Conservation (phyloP, 30 jellyfish, hydroid and myxozoan genomes). For the Hydra vulgaris region DNA sequence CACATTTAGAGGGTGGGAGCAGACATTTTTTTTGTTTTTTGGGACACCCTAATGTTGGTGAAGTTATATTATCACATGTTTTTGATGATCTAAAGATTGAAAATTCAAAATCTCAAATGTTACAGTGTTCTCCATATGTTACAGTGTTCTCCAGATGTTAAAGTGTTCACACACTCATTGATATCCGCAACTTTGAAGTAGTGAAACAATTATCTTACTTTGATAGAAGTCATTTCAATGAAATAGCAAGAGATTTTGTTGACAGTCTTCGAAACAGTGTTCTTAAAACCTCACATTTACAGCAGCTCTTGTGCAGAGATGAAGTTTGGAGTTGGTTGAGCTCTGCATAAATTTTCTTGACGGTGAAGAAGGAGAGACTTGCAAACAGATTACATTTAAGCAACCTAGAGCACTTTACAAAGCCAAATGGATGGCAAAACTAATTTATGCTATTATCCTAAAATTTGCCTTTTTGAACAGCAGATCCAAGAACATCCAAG, state of each 20-base stretch:
- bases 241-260: background rate
- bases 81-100: background rate
- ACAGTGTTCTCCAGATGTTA: background rate
- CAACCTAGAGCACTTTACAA: background rate
- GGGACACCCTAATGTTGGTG: too few relatives aligned
- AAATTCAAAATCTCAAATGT: background rate
- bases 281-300: background rate
- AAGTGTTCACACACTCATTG: too few relatives aligned
- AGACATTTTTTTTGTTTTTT: too few relatives aligned
- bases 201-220: background rate
- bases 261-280: background rate
- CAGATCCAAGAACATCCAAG: background rate
- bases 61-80: background rate
- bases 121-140: background rate
- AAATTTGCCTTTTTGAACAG: background rate
- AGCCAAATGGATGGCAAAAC: background rate
- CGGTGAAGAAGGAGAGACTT: too few relatives aligned
- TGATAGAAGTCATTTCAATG: background rate
- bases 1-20: too few relatives aligned
- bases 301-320: background rate
- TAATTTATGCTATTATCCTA: background rate
- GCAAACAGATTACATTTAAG: too few relatives aligned
- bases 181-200: too few relatives aligned
- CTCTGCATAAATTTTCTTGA: background rate
- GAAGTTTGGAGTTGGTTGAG: background rate